These are phyloP conservation scores for Plecturocebus donacophilus DNA, from an alignment of 2,113 vertebrate genomes.

Conservation along the genomic window DNA sequence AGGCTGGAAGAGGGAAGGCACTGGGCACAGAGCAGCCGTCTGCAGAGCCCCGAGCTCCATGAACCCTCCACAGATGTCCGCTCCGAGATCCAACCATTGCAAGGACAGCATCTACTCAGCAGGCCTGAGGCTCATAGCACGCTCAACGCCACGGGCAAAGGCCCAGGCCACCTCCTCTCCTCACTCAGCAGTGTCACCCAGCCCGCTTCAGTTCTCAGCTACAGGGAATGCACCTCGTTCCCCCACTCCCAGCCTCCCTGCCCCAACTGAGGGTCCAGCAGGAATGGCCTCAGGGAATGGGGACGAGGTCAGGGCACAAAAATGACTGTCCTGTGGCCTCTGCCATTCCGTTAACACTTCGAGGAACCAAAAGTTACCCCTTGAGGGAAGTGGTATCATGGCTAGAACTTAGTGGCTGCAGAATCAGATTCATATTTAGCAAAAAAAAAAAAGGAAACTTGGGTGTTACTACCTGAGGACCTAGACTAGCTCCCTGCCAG, in stretches of 20 bases:
- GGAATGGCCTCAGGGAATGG: background rate
- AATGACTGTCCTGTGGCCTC: background rate
- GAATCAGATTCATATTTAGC: accelerated
- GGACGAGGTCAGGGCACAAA: background rate
- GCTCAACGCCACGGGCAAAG: accelerated
- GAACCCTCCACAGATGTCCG: accelerated
- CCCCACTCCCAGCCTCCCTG: background rate
- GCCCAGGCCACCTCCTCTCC: too few relatives aligned
- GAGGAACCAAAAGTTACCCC: background rate
- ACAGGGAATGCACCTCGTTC: accelerated
- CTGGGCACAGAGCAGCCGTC: background rate
- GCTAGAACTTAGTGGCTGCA: background rate
- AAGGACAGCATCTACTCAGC: background rate
- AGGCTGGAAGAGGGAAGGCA: too few relatives aligned
- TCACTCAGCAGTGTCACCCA: too few relatives aligned
- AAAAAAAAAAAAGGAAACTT: background rate
- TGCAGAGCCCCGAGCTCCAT: too few relatives aligned
- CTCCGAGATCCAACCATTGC: background rate
- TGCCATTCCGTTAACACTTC: background rate
- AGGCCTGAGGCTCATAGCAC: background rate
- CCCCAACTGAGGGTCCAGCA: background rate
- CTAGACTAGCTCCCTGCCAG: background rate
- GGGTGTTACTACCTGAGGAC: background rate
- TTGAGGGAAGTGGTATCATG: accelerated
- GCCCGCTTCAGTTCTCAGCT: background rate